Conservation (phyloP, 2,888 invertebrate genomes). For the Volucella inanis region DNA sequence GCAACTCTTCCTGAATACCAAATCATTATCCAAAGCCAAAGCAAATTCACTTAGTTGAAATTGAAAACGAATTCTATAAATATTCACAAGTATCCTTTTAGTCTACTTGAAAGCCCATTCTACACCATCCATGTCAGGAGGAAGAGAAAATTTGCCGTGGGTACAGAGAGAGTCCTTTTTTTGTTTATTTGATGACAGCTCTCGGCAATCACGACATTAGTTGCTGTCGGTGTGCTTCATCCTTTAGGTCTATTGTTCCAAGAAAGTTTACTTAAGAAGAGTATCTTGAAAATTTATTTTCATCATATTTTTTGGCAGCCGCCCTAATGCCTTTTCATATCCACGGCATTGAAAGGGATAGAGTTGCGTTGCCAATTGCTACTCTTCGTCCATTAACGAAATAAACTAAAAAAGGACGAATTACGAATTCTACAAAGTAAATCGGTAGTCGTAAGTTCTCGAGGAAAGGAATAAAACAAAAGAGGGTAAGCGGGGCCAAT, state of each 20-base stretch:
- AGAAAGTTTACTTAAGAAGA: constrained; percentile 19
- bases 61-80: constrained; percentile 55
- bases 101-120: not conserved
- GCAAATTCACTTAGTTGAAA: constrained; percentile 48
- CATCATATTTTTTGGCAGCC: constrained; percentile 54
- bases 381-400: constrained; percentile 61
- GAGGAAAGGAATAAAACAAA: constrained; percentile 33
- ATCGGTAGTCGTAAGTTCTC: constrained; percentile 24
- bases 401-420: constrained; percentile 60
- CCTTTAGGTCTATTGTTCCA: not conserved
- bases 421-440: constrained; percentile 12
- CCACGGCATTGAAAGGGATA: not conserved
- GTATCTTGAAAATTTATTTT: constrained; percentile 50
- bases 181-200: constrained; percentile 50
- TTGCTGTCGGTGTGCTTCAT: constrained; percentile 28
- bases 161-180: constrained; percentile 18
- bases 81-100: constrained; percentile 23
- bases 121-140: not conserved
- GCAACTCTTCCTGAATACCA: constrained; percentile 16
- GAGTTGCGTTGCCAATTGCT: not conserved
- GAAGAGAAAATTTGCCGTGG: no score
- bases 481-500: constrained; percentile 53
- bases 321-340: constrained; percentile 36
- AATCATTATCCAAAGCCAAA: constrained; percentile 28
- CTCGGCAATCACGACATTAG: constrained; percentile 51